These are phyloP conservation scores for Cynocephalus volans DNA, from an alignment of 2,113 vertebrate genomes.

Conservation along the genomic window DNA sequence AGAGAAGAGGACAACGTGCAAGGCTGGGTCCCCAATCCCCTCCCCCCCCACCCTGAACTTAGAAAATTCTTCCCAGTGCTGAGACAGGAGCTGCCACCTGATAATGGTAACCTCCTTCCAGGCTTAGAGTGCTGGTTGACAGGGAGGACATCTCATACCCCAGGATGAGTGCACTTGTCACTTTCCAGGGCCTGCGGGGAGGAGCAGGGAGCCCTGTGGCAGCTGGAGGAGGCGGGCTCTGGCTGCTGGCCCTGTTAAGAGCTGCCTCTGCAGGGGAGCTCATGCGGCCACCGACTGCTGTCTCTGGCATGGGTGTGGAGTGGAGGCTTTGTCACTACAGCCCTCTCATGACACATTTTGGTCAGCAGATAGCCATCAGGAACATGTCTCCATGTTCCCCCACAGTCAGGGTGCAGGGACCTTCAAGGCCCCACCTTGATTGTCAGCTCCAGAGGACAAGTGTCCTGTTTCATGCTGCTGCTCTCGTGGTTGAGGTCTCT, in stretches of 20 bases:
- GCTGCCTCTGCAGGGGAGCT: neutral
- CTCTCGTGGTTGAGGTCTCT: no score
- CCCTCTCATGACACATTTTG: neutral
- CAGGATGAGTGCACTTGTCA: neutral
- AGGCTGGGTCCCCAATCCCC: neutral
- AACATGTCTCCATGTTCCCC: neutral
- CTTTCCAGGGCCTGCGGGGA: neutral
- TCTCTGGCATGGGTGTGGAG: neutral
- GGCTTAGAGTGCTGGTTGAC: neutral
- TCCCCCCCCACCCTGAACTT: neutral
- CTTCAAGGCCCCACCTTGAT: neutral
- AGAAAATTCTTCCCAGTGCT: neutral
- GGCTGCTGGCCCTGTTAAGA: neutral
- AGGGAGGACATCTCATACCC: neutral
- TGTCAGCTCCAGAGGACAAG: neutral
- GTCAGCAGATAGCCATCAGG: neutral
- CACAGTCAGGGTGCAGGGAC: neutral
- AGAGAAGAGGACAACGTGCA: neutral
- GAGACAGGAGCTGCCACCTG: neutral
- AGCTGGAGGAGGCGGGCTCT: accelerated
- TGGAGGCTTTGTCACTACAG: neutral
- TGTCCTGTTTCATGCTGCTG: accelerated
- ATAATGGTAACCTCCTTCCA: neutral
- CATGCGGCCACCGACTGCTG: neutral
- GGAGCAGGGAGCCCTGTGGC: neutral